A percentile compares a stretch with the other conserved stretches of the same genome.
Conservation (phyloP, 1,140 invertebrate species). For the Papilio glaucus region DNA sequence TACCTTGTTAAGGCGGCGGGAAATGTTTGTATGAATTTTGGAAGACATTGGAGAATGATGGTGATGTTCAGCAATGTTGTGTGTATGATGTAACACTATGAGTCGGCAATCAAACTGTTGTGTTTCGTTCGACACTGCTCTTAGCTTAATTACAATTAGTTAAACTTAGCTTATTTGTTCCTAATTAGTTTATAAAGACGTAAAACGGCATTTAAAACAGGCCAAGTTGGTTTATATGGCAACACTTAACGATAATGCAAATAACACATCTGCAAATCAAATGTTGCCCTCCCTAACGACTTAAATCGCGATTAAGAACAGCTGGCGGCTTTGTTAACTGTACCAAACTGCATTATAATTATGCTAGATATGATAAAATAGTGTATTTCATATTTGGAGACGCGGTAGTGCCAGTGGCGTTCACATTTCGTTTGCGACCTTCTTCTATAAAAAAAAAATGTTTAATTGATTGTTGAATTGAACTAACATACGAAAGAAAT, state of each 20-base stretch:
- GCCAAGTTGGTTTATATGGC: neutral
- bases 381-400: conserved; percentile 1
- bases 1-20: no score
- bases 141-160: neutral
- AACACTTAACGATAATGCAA: conserved; percentile 19
- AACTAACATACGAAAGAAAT: no score
- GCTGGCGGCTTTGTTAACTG: conserved; percentile 48
- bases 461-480: no score
- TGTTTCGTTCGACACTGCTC: no score
- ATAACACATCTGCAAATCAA: conserved; percentile 51
- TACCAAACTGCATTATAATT: conserved; percentile 46
- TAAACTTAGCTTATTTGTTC: neutral
- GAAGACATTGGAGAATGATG: no score
- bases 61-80: no score
- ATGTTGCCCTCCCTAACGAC: conserved; percentile 45
- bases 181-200: neutral
- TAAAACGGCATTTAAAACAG: conserved; percentile 1
- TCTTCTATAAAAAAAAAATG: no score
- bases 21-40: no score
- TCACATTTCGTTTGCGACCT: no score
- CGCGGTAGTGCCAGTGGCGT: no score
- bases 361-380: conserved; percentile 32
- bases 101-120: no score
- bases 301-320: conserved; percentile 53
- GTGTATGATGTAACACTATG: no score